These are phyloP conservation scores for Bombyx huttoni DNA, from an alignment of 2,888 invertebrate species.

Conservation along the genomic window DNA sequence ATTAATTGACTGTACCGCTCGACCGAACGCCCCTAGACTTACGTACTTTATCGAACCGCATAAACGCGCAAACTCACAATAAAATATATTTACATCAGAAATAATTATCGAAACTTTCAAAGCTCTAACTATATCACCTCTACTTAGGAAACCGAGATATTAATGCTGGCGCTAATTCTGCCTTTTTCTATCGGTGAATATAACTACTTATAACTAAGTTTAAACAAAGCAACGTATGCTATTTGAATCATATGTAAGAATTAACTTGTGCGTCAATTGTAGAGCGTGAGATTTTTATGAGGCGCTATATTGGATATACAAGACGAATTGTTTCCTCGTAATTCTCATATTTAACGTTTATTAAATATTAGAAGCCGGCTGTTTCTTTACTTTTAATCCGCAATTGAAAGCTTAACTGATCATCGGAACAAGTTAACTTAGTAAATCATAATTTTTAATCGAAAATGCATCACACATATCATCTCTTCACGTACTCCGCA, in stretches of 20 bases:
- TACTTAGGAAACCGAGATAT: constrained; percentile 64
- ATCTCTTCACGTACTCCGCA: constrained; percentile 15
- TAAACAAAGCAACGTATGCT: constrained; percentile 62
- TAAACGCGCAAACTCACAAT: constrained; percentile 54
- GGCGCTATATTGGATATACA: neutral
- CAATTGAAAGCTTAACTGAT: neutral
- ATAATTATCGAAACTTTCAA: constrained; percentile 51
- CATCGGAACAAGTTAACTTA: neutral
- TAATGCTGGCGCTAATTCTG: constrained; percentile 51
- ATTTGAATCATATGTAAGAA: constrained; percentile 53
- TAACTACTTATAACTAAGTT: constrained; percentile 65
- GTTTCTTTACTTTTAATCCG: neutral
- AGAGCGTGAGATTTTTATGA: constrained; percentile 8
- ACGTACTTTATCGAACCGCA: constrained; percentile 44
- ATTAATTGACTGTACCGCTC: constrained; percentile 66
- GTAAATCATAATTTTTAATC: neutral
- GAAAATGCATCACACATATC: neutral
- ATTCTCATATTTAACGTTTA: neutral
- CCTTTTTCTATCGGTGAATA: constrained; percentile 49
- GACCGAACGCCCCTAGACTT: constrained; percentile 28
- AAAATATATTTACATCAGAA: constrained; percentile 63
- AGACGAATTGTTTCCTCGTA: neutral
- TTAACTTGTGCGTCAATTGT: constrained; percentile 54
- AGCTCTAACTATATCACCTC: constrained; percentile 65
- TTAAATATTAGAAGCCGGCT: neutral